phyloP scores from a whole-genome alignment of 2,113 vertebrate genomes.

The mouse (Mus musculus) region GRCm39 chr13:97451501-97452000 shows the following conservation, averaged over 20 bases:
- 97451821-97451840: not conserved
- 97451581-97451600: not conserved
- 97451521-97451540: slow-evolving; percentile 23
- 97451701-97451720: not conserved
- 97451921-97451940: not conserved
- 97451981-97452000: not conserved
- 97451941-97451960: not conserved
- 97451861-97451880: not conserved
- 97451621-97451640: not conserved
- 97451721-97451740: not conserved
- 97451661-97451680: not conserved
- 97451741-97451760: slow-evolving; percentile 4
- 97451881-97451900: not conserved
- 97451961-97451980: not conserved
- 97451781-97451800: not conserved
- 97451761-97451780: slow-evolving; percentile 12
- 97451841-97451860: slow-evolving; percentile 20
- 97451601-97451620: too few species aligned
- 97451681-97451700: not conserved
- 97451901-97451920: not conserved
- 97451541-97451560: not conserved
- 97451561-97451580: not conserved
- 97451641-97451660: too few species aligned
- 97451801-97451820: not conserved
- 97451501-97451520: not conserved